A percentile compares a stretch with the other conserved stretches of the same genome.
Conservation (phyloP, 1,140 invertebrate genomes). For the Centruroides sculpturatus region DNA sequence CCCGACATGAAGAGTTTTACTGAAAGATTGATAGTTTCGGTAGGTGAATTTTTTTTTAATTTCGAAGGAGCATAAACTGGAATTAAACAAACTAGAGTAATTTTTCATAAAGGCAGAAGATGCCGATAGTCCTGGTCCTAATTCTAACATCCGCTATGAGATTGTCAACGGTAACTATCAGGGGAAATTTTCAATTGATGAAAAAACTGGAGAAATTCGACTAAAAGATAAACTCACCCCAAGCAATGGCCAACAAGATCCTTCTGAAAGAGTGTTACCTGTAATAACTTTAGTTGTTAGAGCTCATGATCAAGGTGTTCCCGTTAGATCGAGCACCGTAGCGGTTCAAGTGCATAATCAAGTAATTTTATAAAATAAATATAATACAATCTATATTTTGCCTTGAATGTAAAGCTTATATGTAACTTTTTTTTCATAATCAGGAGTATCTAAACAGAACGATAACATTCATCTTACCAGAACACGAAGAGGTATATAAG, state of each 20-base stretch:
- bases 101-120: conserved; percentile 45
- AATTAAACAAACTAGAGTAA: neutral
- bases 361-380: neutral
- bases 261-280: neutral
- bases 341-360: conserved; percentile 20
- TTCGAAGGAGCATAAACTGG: no score
- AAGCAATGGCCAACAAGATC: conserved; percentile 5
- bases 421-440: neutral
- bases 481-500: no score
- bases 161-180: conserved; percentile 61
- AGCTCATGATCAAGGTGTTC: conserved; percentile 21
- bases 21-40: conserved; percentile 22
- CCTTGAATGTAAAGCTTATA: neutral
- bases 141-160: conserved; percentile 72
- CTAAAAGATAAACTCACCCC: conserved; percentile 10
- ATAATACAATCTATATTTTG: no score
- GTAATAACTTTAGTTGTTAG: conserved; percentile 17
- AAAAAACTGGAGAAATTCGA: conserved; percentile 21
- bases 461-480: no score
- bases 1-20: conserved; percentile 40
- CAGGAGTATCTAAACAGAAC: neutral
- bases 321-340: conserved; percentile 12
- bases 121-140: conserved; percentile 64
- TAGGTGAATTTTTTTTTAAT: conserved; percentile 2
- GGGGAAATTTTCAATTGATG: conserved; percentile 46